These are phyloP conservation scores for Hyles lineata DNA, from an alignment of 2,888 invertebrate genomes.

Conservation along the genomic window DNA sequence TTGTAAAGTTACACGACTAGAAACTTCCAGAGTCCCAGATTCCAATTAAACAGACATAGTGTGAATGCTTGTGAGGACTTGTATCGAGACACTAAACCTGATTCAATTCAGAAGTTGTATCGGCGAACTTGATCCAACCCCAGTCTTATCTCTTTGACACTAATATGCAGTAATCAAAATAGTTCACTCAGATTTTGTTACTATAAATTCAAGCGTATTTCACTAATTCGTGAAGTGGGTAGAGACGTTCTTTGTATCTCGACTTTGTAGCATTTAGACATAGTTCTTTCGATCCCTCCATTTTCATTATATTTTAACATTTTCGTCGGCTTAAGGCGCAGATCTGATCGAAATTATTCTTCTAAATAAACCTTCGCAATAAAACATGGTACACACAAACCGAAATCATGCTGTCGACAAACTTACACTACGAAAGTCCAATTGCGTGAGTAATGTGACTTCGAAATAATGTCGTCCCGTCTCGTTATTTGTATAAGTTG, in stretches of 20 bases:
- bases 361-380: background rate
- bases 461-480: conserved; percentile 21
- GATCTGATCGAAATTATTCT: background rate
- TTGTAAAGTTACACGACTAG: too few species aligned
- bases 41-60: too few species aligned
- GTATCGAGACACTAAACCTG: background rate
- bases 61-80: too few species aligned
- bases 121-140: background rate
- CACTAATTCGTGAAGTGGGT: too few species aligned
- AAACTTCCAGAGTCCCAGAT: too few species aligned
- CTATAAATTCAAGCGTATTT: too few species aligned
- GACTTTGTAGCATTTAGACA: too few species aligned
- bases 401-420: background rate
- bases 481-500: conserved; percentile 29
- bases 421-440: background rate
- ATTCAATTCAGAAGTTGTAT: background rate
- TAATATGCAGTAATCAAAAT: background rate
- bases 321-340: too few species aligned
- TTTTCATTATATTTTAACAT: too few species aligned
- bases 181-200: background rate
- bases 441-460: background rate
- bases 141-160: background rate
- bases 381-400: background rate
- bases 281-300: too few species aligned
- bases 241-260: too few species aligned